These are phyloP conservation scores for Falcunculus frontatus DNA, from an alignment of 2,113 vertebrate genomes.

Conservation along the genomic window DNA sequence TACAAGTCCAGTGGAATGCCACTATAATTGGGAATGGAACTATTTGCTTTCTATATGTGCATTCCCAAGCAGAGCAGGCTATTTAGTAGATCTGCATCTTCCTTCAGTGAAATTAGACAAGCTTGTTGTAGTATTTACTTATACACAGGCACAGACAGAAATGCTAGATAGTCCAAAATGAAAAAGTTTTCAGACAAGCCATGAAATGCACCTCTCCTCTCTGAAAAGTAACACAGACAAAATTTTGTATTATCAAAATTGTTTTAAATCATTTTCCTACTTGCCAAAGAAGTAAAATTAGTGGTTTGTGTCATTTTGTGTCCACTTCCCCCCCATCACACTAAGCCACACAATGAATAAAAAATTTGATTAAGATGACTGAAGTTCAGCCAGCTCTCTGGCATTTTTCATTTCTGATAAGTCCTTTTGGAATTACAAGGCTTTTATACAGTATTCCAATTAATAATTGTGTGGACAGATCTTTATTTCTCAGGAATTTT, in stretches of 20 bases:
- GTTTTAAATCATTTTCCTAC: neutral
- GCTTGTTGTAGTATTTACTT: neutral
- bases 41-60: neutral
- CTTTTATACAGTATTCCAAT: neutral
- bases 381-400: neutral
- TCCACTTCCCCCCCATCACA: accelerated
- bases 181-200: neutral
- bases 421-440: neutral
- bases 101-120: neutral
- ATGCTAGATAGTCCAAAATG: neutral
- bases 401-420: neutral
- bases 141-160: neutral
- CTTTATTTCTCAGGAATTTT: neutral
- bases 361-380: neutral
- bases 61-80: neutral
- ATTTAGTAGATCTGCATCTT: neutral
- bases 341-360: neutral
- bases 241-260: neutral
- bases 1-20: neutral
- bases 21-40: neutral
- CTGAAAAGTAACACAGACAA: neutral
- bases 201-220: neutral
- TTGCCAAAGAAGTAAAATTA: neutral
- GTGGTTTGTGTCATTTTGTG: neutral
- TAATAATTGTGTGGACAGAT: neutral